These are phyloP conservation scores for Ictalurus punctatus DNA, from an alignment of 2,113 vertebrate genomes.

Conservation along the genomic window DNA sequence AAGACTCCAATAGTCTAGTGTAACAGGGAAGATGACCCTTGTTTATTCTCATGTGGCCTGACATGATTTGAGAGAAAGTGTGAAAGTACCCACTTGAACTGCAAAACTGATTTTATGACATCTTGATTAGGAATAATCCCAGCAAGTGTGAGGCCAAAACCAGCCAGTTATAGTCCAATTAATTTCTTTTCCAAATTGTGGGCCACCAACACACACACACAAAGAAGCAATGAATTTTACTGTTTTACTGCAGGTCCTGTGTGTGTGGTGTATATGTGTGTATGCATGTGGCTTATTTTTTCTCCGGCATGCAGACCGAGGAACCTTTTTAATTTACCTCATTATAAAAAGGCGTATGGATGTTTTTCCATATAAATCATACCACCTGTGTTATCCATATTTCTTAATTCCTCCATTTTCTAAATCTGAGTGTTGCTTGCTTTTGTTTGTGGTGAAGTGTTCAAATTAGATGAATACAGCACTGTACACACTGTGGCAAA, in stretches of 20 bases:
- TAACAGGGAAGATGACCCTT: background rate
- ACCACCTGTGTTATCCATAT: background rate
- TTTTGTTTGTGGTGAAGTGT: background rate
- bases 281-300: slow-evolving; percentile 49
- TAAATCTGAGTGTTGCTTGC: background rate
- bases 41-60: background rate
- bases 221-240: slow-evolving; percentile 52
- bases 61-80: background rate
- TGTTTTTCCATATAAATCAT: slow-evolving; percentile 61
- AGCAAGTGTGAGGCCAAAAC: slow-evolving; percentile 38
- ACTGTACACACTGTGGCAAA: background rate
- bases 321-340: slow-evolving; percentile 42
- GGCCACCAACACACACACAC: slow-evolving; percentile 55
- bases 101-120: slow-evolving; percentile 24
- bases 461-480: background rate
- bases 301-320: slow-evolving; percentile 52
- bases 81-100: background rate
- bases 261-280: background rate
- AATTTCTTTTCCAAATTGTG: slow-evolving; percentile 35
- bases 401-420: background rate
- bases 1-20: background rate
- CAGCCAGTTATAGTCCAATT: slow-evolving; percentile 49
- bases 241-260: slow-evolving; percentile 60
- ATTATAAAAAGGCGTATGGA: slow-evolving; percentile 56
- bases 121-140: slow-evolving; percentile 49